phyloP scores from a whole-genome alignment of 2,888 invertebrate genomes.

The Zelleria hepariella region DNA sequence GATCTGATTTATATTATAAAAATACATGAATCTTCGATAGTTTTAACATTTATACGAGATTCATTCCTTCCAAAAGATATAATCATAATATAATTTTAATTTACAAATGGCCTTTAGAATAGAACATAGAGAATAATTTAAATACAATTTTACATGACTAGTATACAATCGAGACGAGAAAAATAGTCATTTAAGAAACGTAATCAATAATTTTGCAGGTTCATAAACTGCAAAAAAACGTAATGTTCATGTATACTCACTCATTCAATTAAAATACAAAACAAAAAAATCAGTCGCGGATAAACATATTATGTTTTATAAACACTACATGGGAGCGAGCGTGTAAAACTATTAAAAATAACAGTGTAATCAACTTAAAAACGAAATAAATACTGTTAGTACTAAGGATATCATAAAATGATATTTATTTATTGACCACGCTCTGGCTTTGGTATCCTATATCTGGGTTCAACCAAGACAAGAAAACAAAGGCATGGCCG shows the following conservation, averaged over 20 bases:
- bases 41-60: background rate
- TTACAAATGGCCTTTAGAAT: background rate
- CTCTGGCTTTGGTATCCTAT: background rate
- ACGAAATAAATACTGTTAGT: conserved; percentile 71
- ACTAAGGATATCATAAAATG: conserved; percentile 30
- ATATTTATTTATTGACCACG: background rate
- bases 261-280: background rate
- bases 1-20: background rate
- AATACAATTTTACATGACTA: background rate
- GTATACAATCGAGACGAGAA: background rate
- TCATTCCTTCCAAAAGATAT: too few species aligned
- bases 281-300: conserved; percentile 16
- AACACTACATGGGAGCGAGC: conserved; percentile 16
- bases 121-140: background rate
- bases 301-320: background rate
- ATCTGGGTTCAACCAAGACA: background rate
- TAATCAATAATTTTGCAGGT: background rate
- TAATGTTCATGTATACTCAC: background rate
- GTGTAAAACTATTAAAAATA: conserved; percentile 36
- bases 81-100: too few species aligned
- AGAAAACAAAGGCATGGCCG: too few species aligned
- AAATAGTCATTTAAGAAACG: background rate
- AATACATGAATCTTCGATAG: background rate
- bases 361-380: conserved; percentile 43
- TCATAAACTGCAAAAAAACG: background rate